A percentile compares a stretch with the other conserved stretches of the same genome.
phyloP scores from a whole-genome alignment of 2,888 invertebrate species.

The Listrodromus nycthemerus region DNA sequence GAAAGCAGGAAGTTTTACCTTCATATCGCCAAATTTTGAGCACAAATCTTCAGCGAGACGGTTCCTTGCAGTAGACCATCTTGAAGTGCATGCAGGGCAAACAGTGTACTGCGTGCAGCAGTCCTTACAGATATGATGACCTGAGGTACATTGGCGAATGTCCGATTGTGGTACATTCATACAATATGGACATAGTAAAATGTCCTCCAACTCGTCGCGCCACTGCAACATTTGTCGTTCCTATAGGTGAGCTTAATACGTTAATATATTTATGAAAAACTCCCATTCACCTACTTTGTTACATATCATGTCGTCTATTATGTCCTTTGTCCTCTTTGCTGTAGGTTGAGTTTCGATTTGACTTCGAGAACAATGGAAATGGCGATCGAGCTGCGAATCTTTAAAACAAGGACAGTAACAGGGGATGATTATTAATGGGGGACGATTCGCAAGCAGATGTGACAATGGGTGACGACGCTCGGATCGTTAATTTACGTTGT shows the following conservation, averaged over 20 bases:
- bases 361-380: neutral
- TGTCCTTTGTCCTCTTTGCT: neutral
- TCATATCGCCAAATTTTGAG: constrained; percentile 83
- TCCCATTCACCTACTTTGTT: constrained; percentile 23
- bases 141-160: constrained; percentile 86
- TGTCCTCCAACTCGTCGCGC: constrained; percentile 84
- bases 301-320: constrained; percentile 35
- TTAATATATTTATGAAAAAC: neutral
- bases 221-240: constrained; percentile 53
- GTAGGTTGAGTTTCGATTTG: neutral
- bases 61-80: constrained; percentile 86
- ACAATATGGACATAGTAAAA: constrained; percentile 87
- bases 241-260: neutral
- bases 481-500: neutral
- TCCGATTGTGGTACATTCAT: constrained; percentile 85
- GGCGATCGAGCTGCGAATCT: neutral
- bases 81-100: constrained; percentile 86
- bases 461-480: neutral
- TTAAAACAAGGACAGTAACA: constrained; percentile 7
- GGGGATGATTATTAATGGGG: neutral
- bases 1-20: constrained; percentile 67
- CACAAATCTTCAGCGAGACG: constrained; percentile 86
- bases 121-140: constrained; percentile 86
- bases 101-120: constrained; percentile 85
- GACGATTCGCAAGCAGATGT: neutral